Evolutionary conservation across 2,113 vertebrate genomes (phyloP), one percentile per base, ranked within the genome.

Genomic region (Chaetodon trifascialis): DNA sequence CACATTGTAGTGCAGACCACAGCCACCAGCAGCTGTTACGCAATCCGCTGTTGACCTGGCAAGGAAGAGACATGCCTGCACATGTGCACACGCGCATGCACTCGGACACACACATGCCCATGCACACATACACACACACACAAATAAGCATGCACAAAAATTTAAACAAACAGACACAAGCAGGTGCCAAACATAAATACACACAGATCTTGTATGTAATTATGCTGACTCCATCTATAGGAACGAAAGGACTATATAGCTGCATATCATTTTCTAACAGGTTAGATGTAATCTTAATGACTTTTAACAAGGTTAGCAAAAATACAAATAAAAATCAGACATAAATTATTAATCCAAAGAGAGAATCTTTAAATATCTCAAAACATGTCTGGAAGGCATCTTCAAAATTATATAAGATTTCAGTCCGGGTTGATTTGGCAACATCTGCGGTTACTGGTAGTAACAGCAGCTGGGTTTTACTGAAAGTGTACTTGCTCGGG

Each of bases 31-130:
- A 86, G 84, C 83, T 90, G 79, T 94, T 94, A 93, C 46, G 83
- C 92, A 94, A 95, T 83, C 82, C 69, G 79, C 66, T 54, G 74
- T 44, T 93, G 92, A 91, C 89, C 92, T 90, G 79, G 86, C 81
- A 85, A 88, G 86, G 58, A 73, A 49, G 76, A 76, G 60, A 66
- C 54, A 75, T 46, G 78, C 56, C 52, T 51, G 72, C 76, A 86
- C 80, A 64, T 70, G 63, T 59, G 49, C 60, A 23, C 58, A 42
- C 76, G 30, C 62, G 66, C 63, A 70, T 34, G n/a, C 30, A 30
- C 30, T 30, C 3, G 30, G 2, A 30, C 30, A 30, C 30, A 30
- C 60, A 23, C 52, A 36, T 75, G 30, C 62, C 62, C 63, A 70
- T 34, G 73, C 14, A n/a, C 66, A 68, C 59, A 46, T 25, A 62